Evolutionary conservation across 2,888 invertebrate species (phyloP), one percentile per base, ranked within the genome.

Genomic region (Gisinianus flammeolus): DNA sequence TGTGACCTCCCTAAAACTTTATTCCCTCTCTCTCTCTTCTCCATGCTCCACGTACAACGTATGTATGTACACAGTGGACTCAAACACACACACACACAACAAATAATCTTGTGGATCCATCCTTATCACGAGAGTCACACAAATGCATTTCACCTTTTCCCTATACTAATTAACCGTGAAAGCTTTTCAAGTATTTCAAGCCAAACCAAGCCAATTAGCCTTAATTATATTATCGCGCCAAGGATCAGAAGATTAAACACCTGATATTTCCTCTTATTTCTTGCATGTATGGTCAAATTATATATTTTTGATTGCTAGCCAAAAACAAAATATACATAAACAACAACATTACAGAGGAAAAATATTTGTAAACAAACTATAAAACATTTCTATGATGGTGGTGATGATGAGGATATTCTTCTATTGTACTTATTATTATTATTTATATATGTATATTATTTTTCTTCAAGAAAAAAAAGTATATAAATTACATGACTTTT

Each of bases 241-340:
- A 56, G 33, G 56, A 76, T 76, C 76, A 68, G n/a, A 33, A 76
- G 76, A 76, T 76, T 33, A 56, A 69, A 70, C 76, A 76, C 70
- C 76, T 76, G 76, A 76, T 76, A 76, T 62, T 44, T 74, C 44
- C 64, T 52, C 16, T n/a, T 35, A 12, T 35, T 35, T 35, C 35
- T 35, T 35, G 12, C 35, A 35, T 35, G 5, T 35, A 35, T 35
- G 35, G 35, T 5, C 35, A 35, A 35, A 35, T 35, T 8, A 35
- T 35, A 35, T 35, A 8, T 8, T 35, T 35, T 35, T 35, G 35
- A 35, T 8, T 35, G 5, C 5, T 8, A 35, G 35, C 35, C 35
- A 35, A 35, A 35, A 35, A 35, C 35, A 35, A 35, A 12, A 35
- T 8, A 35, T 8, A 35, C 35, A 35, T 5, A 8, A 35, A 35